Conservation (phyloP, 2,888 invertebrate genomes). For the Calameuta idolon region DNA sequence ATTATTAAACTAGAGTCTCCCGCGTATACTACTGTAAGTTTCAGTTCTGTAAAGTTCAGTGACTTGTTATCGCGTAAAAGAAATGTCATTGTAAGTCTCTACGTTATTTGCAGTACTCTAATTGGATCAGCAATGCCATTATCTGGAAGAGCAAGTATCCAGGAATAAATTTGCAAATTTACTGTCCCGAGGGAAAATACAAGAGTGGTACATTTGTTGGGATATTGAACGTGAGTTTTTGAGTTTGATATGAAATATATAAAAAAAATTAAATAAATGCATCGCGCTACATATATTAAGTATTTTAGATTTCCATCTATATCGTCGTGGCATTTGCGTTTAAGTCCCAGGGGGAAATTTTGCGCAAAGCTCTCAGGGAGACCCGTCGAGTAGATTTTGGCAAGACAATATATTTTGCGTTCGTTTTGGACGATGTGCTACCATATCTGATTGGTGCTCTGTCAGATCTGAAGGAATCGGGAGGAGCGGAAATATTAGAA, state of each 20-base stretch:
- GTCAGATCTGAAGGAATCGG: conserved; percentile 17
- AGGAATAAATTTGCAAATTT: conserved; percentile 60
- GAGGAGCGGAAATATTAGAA: no score
- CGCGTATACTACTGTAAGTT: conserved; percentile 44
- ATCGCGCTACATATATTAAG: no score
- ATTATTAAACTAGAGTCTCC: conserved; percentile 57
- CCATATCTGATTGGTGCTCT: conserved; percentile 35
- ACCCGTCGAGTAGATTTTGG: conserved; percentile 53
- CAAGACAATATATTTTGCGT: conserved; percentile 38
- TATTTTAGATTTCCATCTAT: conserved; percentile 19
- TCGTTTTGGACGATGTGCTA: conserved; percentile 41
- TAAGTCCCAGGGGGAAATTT: conserved; percentile 38
- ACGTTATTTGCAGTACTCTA: conserved; percentile 52
- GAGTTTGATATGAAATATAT: conserved; percentile 20
- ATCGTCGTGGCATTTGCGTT: conserved; percentile 48
- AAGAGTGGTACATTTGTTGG: conserved; percentile 61
- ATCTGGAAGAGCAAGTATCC: conserved; percentile 55
- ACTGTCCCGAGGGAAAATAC: conserved; percentile 65
- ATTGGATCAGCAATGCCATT: conserved; percentile 63
- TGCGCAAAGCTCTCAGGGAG: conserved; percentile 43
- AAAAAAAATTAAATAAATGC: conserved; percentile 34
- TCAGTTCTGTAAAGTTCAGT: no score
- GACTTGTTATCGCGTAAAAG: not conserved
- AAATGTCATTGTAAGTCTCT: not conserved
- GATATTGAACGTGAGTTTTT: conserved; percentile 34